Conservation (phyloP, 2,888 invertebrate genomes). For the Polylopha cassiicola region DNA sequence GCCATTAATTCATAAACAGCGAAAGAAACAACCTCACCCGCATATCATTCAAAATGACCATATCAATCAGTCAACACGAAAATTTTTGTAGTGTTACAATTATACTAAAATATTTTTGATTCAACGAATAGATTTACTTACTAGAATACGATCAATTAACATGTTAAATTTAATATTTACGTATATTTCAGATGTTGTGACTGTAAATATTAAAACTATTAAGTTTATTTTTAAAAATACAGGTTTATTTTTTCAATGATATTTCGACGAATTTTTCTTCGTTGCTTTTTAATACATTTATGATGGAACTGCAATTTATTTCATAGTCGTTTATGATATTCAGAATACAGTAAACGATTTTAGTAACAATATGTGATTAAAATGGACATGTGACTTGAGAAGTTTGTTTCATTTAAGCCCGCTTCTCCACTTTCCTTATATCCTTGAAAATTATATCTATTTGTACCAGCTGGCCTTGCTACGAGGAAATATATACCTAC, state of each 20-base stretch:
- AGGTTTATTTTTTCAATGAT: conserved; percentile 19
- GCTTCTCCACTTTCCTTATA: background rate
- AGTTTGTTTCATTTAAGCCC: conserved; percentile 9
- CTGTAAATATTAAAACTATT: conserved; percentile 18
- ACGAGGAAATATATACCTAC: too few relatives aligned
- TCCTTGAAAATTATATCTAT: background rate
- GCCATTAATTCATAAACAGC: too few relatives aligned
- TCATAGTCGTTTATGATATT: conserved; percentile 36
- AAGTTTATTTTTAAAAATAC: conserved; percentile 12
- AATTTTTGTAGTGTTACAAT: conserved; percentile 17
- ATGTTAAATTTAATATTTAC: conserved; percentile 11
- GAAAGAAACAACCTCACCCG: too few relatives aligned
- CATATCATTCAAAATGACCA: conserved; percentile 14
- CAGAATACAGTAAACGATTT: conserved; percentile 34
- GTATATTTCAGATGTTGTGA: conserved; percentile 20
- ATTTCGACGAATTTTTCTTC: too few relatives aligned
- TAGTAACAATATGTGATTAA: conserved; percentile 41
- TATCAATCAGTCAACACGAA: conserved; percentile 16
- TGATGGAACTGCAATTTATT: too few relatives aligned
- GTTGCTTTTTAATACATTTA: too few relatives aligned
- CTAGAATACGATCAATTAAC: conserved; percentile 3
- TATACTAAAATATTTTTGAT: conserved; percentile 17
- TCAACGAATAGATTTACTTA: conserved; percentile 21
- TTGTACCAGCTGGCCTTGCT: too few relatives aligned
- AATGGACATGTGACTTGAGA: conserved; percentile 22